Evolutionary conservation across 2,113 vertebrate species (phyloP).

Genomic region (Chloropsis hardwickii): DNA sequence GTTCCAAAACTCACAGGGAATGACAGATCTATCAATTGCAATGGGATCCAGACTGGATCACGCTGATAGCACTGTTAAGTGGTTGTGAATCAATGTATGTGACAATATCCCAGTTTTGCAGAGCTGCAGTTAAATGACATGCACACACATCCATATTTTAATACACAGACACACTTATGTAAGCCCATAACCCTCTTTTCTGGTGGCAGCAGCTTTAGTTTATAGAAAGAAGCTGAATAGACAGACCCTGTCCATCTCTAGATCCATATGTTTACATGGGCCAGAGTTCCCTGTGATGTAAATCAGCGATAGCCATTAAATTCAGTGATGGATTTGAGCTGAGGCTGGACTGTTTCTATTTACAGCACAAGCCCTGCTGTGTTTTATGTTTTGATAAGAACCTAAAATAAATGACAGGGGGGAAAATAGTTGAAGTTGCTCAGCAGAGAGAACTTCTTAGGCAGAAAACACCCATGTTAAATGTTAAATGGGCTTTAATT

Average conservation of each 20-base stretch:
- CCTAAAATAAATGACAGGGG: background rate
- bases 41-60: background rate
- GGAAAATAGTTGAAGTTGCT: background rate
- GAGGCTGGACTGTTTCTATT: conserved; percentile 14
- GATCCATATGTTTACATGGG: background rate
- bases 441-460: background rate
- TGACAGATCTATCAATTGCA: background rate
- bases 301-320: background rate
- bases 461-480: background rate
- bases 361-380: conserved; percentile 28
- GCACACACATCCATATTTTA: background rate
- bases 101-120: background rate
- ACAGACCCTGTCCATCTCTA: background rate
- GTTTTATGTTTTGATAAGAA: conserved; percentile 35
- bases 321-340: background rate
- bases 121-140: background rate
- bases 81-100: background rate
- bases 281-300: background rate
- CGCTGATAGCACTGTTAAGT: background rate
- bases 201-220: background rate
- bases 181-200: background rate
- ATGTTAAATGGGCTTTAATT: background rate
- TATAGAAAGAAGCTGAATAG: background rate
- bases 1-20: background rate
- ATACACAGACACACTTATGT: background rate